These are phyloP conservation scores for Acrocera orbiculus DNA, from an alignment of 2,888 invertebrate species.

Conservation along the genomic window DNA sequence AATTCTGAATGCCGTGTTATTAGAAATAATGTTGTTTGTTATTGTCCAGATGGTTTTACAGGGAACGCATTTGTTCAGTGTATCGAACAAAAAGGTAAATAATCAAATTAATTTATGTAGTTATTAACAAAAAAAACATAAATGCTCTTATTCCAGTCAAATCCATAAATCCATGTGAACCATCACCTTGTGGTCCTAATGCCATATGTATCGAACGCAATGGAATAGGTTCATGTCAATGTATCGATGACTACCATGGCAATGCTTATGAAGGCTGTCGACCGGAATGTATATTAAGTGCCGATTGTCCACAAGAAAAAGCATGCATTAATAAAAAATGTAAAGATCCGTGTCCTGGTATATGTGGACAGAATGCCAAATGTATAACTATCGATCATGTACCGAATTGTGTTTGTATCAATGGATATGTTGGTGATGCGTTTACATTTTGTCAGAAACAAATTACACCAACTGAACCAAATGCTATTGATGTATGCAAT, in stretches of 20 bases:
- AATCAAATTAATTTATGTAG: no score
- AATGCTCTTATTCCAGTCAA: no score
- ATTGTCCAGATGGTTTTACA: constrained; percentile 53
- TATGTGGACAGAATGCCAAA: constrained; percentile 66
- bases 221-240: constrained; percentile 63
- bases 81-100: constrained; percentile 33
- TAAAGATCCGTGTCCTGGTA: constrained; percentile 68
- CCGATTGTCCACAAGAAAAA: constrained; percentile 67
- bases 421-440: constrained; percentile 59
- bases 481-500: constrained; percentile 39
- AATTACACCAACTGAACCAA: constrained; percentile 18
- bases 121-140: no score
- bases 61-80: constrained; percentile 76
- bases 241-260: constrained; percentile 63
- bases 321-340: constrained; percentile 73
- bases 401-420: constrained; percentile 64
- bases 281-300: constrained; percentile 72
- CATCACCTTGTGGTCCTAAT: constrained; percentile 75
- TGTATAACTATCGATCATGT: constrained; percentile 72
- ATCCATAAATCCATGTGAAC: constrained; percentile 56
- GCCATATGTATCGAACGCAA: constrained; percentile 59
- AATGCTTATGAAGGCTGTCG: constrained; percentile 75
- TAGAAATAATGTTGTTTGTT: constrained; percentile 65
- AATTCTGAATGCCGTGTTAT: constrained; percentile 65
- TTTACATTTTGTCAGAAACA: constrained; percentile 35